Conservation (phyloP, 1,140 invertebrate genomes). For the Atopsyche davidsoni region DNA sequence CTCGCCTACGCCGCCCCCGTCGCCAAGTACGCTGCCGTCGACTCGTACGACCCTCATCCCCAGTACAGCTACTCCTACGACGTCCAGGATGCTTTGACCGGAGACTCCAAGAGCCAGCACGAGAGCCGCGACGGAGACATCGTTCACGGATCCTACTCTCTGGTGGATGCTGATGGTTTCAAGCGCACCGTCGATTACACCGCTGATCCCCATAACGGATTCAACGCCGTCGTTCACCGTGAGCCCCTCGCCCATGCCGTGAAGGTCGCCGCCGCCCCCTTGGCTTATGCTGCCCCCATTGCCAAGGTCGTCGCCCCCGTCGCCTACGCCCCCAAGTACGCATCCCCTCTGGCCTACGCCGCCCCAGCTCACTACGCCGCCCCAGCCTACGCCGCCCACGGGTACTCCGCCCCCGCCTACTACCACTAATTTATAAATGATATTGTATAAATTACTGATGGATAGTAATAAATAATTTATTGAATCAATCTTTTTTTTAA, state of each 20-base stretch:
- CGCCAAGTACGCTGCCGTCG: slow-evolving; percentile 30
- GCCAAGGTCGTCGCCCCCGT: slow-evolving; percentile 23
- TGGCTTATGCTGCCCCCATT: slow-evolving; percentile 16
- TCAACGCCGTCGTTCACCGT: slow-evolving; percentile 41
- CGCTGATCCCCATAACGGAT: slow-evolving; percentile 40
- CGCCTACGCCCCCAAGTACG: slow-evolving; percentile 17
- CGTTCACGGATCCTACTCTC: slow-evolving; percentile 33
- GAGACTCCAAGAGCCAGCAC: slow-evolving; percentile 52
- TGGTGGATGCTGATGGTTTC: slow-evolving; percentile 39
- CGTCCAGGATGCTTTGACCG: slow-evolving; percentile 53
- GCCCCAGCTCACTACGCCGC: slow-evolving; percentile 4
- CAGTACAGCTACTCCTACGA: slow-evolving; percentile 53
- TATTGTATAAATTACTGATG: too few relatives aligned
- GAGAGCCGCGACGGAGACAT: slow-evolving; percentile 35
- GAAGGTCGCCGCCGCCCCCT: slow-evolving; percentile 23
- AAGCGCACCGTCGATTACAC: slow-evolving; percentile 40
- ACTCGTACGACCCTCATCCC: slow-evolving; percentile 48
- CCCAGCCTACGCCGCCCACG: slow-evolving; percentile 23
- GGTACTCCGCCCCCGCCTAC: slow-evolving; percentile 4
- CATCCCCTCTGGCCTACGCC: slow-evolving; percentile 8
- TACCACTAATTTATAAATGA: too few relatives aligned
- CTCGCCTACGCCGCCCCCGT: slow-evolving; percentile 29
- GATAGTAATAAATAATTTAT: too few relatives aligned
- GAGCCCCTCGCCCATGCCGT: slow-evolving; percentile 27
- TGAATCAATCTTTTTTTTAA: too few relatives aligned